Evolutionary conservation across 2,113 vertebrate genomes (phyloP), one percentile per base, ranked within the genome.

Genomic region (Oryzias celebensis): DNA sequence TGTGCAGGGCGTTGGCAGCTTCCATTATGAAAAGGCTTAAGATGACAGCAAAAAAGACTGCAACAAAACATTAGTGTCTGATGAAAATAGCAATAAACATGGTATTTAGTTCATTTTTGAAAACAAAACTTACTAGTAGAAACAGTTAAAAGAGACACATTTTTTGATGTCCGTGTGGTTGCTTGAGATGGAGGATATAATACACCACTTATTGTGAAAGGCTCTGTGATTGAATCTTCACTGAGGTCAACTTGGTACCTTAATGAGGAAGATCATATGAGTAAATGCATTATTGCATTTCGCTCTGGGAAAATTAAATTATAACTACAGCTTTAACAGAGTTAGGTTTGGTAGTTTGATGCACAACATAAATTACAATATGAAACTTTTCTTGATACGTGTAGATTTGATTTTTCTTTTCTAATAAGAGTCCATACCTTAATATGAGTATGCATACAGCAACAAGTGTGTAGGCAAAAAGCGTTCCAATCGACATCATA

Each of bases 401-500:
- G 10, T 8, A 36, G 10, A 36, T 8, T 12, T 46, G 44, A 46
- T 17, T 42, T 42, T 42, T 17, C 2, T 16, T 47, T 47, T n/a
- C 7, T 47, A n/a, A 47, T 13, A 14, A 15, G 26, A 0, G 55
- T 18, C 22, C 88, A 51, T 82, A 97, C 97, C 97, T 93, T 82
- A 99, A 93, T 79, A 98, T 95, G 61, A 98, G 94, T 68, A 99
- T 95, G 8, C 95, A 99, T 62, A 95, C 82, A 0, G 96, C 94
- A 50, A 99, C 96, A 75, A 99, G 87, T 1, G 96, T 95, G 84
- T 99, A 96, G 50, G 97, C 95, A 86, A 98, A 92, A 52, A 99
- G 91, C 0, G 97, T 98, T 59, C 97, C 97, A 0, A 97, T 96
- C 0, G 97, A 99, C 97, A 99, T 98, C 83, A 98, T 94, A 60